phyloP scores from a whole-genome alignment of 2,888 invertebrate genomes.

The Euzetes globulus region DNA sequence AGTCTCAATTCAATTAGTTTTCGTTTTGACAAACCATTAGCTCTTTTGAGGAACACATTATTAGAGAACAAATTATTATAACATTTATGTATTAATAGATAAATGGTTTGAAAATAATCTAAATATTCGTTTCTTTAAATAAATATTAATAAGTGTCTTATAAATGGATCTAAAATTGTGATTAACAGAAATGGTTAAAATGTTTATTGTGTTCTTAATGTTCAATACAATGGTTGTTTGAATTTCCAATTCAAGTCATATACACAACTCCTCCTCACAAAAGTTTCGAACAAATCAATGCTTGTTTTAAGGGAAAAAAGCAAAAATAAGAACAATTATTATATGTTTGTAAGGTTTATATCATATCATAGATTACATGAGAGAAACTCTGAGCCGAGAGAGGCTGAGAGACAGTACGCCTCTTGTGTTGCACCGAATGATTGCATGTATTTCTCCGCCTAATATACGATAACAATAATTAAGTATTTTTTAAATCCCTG shows the following conservation, averaged over 20 bases:
- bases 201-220: background rate
- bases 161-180: background rate
- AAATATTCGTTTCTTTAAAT: background rate
- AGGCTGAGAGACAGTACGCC: constrained; percentile 27
- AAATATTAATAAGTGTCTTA: background rate
- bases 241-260: background rate
- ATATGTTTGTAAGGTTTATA: constrained; percentile 13
- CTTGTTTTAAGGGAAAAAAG: background rate
- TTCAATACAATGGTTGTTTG: constrained; percentile 13
- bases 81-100: background rate
- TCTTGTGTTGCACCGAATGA: constrained; percentile 1
- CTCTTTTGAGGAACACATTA: background rate
- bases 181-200: background rate
- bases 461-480: constrained; percentile 26
- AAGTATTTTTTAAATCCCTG: background rate
- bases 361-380: no score
- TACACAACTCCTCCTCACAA: constrained; percentile 19
- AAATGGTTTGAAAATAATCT: background rate
- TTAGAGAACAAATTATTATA: background rate
- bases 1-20: constrained; percentile 10
- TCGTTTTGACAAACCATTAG: constrained; percentile 4
- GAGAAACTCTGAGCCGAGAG: background rate
- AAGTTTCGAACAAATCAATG: constrained; percentile 10
- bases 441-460: constrained; percentile 27
- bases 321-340: constrained; percentile 18